These are phyloP conservation scores for Propithecus deckenii DNA, from an alignment of 2,797 vertebrate genomes.

Conservation along the genomic window DNA sequence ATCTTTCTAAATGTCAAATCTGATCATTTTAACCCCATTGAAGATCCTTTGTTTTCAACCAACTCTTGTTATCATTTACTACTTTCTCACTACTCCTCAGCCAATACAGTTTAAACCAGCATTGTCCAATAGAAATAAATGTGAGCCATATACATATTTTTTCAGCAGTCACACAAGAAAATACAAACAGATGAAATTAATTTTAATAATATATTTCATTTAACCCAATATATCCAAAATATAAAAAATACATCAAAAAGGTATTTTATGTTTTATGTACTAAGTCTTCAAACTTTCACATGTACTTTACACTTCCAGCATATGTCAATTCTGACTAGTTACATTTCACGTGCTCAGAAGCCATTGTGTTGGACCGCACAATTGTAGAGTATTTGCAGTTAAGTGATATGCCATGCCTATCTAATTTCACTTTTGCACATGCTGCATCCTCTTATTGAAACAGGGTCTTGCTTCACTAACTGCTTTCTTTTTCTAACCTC, in stretches of 20 bases:
- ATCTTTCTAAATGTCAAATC: neutral
- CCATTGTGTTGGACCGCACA: neutral
- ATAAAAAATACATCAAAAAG: neutral
- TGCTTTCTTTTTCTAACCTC: neutral
- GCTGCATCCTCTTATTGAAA: neutral
- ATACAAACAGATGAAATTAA: neutral
- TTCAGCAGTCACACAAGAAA: neutral
- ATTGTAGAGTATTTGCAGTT: neutral
- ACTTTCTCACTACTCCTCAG: neutral
- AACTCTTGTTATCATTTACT: neutral
- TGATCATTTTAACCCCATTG: neutral
- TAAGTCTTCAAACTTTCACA: neutral
- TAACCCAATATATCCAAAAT: neutral
- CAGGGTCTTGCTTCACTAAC: neutral
- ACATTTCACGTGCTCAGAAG: neutral
- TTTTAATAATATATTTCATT: slow-evolving; percentile 38
- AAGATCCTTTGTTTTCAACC: neutral
- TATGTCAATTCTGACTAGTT: neutral
- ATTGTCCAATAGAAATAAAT: neutral
- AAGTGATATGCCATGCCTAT: neutral
- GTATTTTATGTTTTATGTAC: neutral
- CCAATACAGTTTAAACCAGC: neutral
- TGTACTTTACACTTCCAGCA: neutral
- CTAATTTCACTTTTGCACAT: neutral
- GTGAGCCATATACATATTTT: neutral